Base-by-base conservation (phyloP, 1,140 invertebrate genomes). In the Hestina assimilis region DNA sequence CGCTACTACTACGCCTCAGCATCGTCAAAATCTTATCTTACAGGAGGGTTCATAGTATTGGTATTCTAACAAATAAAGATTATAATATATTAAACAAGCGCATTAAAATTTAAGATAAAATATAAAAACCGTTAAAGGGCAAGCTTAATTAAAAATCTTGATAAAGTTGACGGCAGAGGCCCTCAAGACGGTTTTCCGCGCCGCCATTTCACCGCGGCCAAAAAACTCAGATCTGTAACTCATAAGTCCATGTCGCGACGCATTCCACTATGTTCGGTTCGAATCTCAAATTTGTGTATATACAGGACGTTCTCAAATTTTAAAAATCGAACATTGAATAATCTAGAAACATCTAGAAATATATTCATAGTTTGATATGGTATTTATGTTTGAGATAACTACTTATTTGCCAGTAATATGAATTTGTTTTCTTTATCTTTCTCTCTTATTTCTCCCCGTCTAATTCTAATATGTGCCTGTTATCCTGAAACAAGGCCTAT, bases 161-260 rank as follows among this genome's bases (percentile, higher is more conserved):
- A 46, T 59, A 41, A 50, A 47, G 19, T 59, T 4, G 43, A 61
- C 11, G 24, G 14, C 26, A 20, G 33, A 35, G 4, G 35, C 14
- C 23, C 21, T 38, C n/a, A 41, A 54, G 29, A 59, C 45, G 64
- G 67, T 63, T 66, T 64, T 62, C 61, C 54, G 51, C 41, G 51
- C 52, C 56, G 66, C 66, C 69, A 63, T 65, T 69, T 69, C 68
- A 59, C 57, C 58, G 54, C 57, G 41, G 19, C 55, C 4, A 75
- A 81, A 83, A 87, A 84, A 82, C 43, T 51, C 38, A 35, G 26
- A 46, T 53, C 59, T 68, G 64, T 83, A 76, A 82, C 73, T 85
- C 79, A 87, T 83, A 85, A 83, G 80, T 83, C 79, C 66, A 83
- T 83, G 77, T 87, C 80, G 72, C 72, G 74, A 70, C 72, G 70